A percentile compares a stretch with the other conserved stretches of the same genome.
These are phyloP conservation scores for Spialia ferax DNA, from an alignment of 2,888 invertebrate species.

Conservation along the genomic window DNA sequence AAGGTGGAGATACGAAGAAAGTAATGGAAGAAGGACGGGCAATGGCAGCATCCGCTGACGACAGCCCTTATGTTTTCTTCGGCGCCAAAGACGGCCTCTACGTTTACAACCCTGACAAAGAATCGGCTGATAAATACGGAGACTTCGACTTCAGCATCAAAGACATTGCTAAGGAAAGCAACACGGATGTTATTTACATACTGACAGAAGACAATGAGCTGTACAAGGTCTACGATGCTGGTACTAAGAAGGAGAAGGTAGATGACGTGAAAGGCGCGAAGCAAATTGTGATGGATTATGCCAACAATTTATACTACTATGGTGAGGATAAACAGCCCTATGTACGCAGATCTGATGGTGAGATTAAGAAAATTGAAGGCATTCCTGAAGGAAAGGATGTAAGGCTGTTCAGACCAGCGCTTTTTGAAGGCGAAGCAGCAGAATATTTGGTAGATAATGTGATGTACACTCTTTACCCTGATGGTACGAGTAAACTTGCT, in stretches of 20 bases:
- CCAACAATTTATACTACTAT: slow-evolving; percentile 65
- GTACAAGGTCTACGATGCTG: slow-evolving; percentile 66
- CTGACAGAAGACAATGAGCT: slow-evolving; percentile 63
- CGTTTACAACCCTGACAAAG: slow-evolving; percentile 36
- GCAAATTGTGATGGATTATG: slow-evolving; percentile 65
- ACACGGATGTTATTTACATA: slow-evolving; percentile 59
- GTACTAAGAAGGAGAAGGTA: slow-evolving; percentile 59
- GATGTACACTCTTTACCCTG: slow-evolving; percentile 54
- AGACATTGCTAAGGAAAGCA: slow-evolving; percentile 46
- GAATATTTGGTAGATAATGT: slow-evolving; percentile 56
- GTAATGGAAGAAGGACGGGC: slow-evolving; percentile 46
- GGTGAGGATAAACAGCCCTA: slow-evolving; percentile 58
- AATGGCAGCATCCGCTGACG: slow-evolving; percentile 43
- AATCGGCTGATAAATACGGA: slow-evolving; percentile 50
- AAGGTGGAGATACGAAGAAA: slow-evolving; percentile 43
- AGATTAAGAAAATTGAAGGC: slow-evolving; percentile 59
- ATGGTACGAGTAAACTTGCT: slow-evolving; percentile 55
- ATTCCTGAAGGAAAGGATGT: slow-evolving; percentile 56
- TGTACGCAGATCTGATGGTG: slow-evolving; percentile 52
- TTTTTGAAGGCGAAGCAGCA: slow-evolving; percentile 53
- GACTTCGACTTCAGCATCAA: slow-evolving; percentile 50
- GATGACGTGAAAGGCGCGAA: slow-evolving; percentile 58
- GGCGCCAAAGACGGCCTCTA: slow-evolving; percentile 49
- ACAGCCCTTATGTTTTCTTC: slow-evolving; percentile 41
- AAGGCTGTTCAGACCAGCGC: slow-evolving; percentile 57